Evolutionary conservation across 2,113 vertebrate genomes (phyloP).

Genomic region (Strigops habroptila): DNA sequence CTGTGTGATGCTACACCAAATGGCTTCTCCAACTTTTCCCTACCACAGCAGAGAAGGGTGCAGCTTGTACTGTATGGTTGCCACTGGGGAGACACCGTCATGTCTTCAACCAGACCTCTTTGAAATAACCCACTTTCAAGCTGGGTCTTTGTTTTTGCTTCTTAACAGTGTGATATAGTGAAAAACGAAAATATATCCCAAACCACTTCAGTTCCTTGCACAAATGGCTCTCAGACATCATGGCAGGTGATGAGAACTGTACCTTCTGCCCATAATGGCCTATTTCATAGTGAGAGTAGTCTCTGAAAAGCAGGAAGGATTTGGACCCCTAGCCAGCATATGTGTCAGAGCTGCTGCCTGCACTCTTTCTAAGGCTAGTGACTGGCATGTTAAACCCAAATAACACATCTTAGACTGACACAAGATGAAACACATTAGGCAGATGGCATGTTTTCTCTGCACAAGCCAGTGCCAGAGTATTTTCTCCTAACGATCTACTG

Average conservation of each 20-base stretch:
- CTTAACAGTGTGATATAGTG: neutral
- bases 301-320: neutral
- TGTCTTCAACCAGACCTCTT: neutral
- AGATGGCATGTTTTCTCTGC: constrained; percentile 54
- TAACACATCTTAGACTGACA: constrained; percentile 31
- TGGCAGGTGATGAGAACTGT: neutral
- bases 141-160: neutral
- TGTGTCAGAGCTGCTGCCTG: neutral
- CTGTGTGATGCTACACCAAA: neutral
- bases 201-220: neutral
- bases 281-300: neutral
- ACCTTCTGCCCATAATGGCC: neutral
- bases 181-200: neutral
- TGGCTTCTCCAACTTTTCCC: neutral
- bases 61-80: neutral
- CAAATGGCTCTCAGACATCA: neutral
- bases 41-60: neutral
- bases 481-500: constrained; percentile 37
- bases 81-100: neutral
- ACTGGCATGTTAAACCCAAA: constrained; percentile 46
- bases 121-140: neutral
- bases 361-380: constrained; percentile 6
- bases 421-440: constrained; percentile 52
- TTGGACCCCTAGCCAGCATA: neutral
- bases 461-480: neutral